Base-by-base conservation (phyloP, 2,797 vertebrate species). In the Sebastes diaconus region DNA sequence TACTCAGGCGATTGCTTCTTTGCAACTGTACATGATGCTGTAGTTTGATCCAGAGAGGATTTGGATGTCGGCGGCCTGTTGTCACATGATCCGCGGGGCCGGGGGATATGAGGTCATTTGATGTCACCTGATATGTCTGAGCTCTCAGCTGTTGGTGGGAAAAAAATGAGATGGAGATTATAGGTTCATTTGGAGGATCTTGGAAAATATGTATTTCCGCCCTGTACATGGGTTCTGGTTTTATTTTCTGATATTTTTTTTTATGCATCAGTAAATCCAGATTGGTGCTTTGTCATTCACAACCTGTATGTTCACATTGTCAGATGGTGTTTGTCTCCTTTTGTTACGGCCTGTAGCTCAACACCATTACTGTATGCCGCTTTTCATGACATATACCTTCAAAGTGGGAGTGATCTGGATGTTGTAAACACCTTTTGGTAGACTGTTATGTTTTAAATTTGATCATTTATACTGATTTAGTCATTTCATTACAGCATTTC, bases 1-100 rank as follows among this genome's bases (percentile, higher is more conserved):
- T 90, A 92, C 92, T 95, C 91, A 92, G 84, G 87, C 75, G 91
- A 94, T 94, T 94, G 93, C 87, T 93, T 94, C 84, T 87, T 82
- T 84, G 87, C 79, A 72, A 65, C 75, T 80, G 79, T 83, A 75
- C 84, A 87, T 88, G 86, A 90, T 89, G 85, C 89, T 59, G 87
- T 85, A 64, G 80, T 90, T 92, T 90, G 90, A 94, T 91, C 85
- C 87, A 84, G 73, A 83, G 75, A 84, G 92, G 93, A 93, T 93
- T 94, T 92, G 86, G 91, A 87, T 81, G 85, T 73, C 64, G 69
- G 71, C 71, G 58, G 84, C 82, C 86, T 84, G 68, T 65, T 84
- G 88, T 95, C 93, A 93, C 89, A 90, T 93, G 91, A 93, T 90
- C 84, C 6, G 8, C 57, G 6, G 84, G 63, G 67, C 85, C 8